Evolutionary conservation across 2,113 vertebrate species (phyloP), one percentile per base, ranked within the genome.

Genomic region (Nerophis ophidion): DNA sequence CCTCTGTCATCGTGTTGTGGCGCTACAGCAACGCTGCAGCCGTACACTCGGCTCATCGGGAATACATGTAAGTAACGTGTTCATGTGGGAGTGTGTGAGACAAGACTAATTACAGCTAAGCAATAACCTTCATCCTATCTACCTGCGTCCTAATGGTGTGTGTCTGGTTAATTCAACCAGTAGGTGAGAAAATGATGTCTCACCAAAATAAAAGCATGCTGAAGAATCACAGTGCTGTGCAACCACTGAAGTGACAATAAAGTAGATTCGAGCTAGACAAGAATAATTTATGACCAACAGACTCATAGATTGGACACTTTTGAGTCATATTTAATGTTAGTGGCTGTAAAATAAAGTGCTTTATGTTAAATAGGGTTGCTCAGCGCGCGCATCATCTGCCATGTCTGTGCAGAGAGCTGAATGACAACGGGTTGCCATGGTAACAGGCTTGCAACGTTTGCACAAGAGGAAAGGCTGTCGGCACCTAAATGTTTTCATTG

Each of bases 1-100:
- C 95, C 0, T 98, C 96, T 0, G 90, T 90, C 9, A 99, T 98
- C 19, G 97, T 98, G 36, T n/a, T 98, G 77, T 99, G 97, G 97
- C 93, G 97, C 47, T 99, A 99, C 84, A 95, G 95, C 90, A 99
- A 98, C 0, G 96, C 96, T 0, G 94, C 95, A 0, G 95, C 97
- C 0, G 94, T 99, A 34, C 95, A 99, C 83, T 99, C 96, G 1
- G 95, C 95, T 0, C 93, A 98, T 81, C 89, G 95, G 6, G 96
- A 99, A 65, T 97, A 99, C 89, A 91, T 98, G 97, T 98, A 76
- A 98, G 95, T 96, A 75, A 26, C 26, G 26, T 26, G 36, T 58
- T 14, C 55, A 61, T 63, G 49, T 40, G 53, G 6, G 71, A 36
- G 57, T 60, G 51, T 67, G 63, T 51, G 55, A 70, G 38, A 71